Base-by-base conservation (phyloP, 1,140 invertebrate species). In the Drosophila ficusphila region DNA sequence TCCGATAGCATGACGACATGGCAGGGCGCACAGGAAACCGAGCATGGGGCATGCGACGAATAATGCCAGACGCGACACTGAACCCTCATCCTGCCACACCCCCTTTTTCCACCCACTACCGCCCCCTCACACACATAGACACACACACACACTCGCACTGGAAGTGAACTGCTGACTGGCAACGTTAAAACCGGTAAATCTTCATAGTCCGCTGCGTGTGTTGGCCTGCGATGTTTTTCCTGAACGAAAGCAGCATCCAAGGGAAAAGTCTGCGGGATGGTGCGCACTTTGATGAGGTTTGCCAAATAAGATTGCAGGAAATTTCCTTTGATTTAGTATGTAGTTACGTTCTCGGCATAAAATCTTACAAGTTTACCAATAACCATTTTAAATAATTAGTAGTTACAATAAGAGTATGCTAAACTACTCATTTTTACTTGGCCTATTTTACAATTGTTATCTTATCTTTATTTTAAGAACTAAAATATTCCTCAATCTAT, bases 101-200 rank as follows among this genome's bases (percentile, higher is more conserved):
- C 41, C 12, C 21, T n/a, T 44, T 33, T 16, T 18, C 56, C 31
- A 12, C 39, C 49, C n/a, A 60, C 29, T 14, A 27, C 36, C 25
- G 27, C 39, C 56, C 19, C 41, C 36, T 41, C 19, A 12, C 7
- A 34, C 12, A 39, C 27, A 16, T 14, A 14, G 21, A 23, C 19
- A 34, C 48, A 44, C 34, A 36, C 16, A 56, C 48, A 14, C 14
- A 19, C 47, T 25, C 23, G 46, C 44, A 46, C 51, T 52, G 49
- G 39, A 54, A 60, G 44, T 52, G 67, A 86, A 86, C 81, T 85
- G 81, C 81, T 88, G 83, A 82, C 82, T 89, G 77, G 77, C 83
- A 89, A 82, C 65, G 83, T 82, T 88, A 82, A 88, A 88, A 88
- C 77, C 82, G 78, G 83, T 88, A 88, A 88, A 88, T 88, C 82